Conservation (phyloP, 2,113 vertebrate genomes). For the Cololabis saira region DNA sequence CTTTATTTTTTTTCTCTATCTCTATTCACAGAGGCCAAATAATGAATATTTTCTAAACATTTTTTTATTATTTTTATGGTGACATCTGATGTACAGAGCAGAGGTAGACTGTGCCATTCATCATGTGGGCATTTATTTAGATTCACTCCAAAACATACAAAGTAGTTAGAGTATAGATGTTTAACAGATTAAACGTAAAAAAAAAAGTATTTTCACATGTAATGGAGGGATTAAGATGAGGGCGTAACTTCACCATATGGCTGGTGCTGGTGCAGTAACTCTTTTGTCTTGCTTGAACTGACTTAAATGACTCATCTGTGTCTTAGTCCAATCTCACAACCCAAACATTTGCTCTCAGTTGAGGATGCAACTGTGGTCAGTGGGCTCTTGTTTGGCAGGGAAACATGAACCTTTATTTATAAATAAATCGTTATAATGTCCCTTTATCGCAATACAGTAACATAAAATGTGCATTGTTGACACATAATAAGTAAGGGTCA, state of each 20-base stretch:
- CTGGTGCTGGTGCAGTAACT: constrained; percentile 9
- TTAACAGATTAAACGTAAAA: constrained; percentile 24
- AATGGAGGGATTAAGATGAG: constrained; percentile 1
- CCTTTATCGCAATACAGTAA: neutral
- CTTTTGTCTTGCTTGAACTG: constrained; percentile 12
- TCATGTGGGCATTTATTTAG: constrained; percentile 31
- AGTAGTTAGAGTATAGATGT: constrained; percentile 6
- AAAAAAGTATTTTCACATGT: constrained; percentile 37
- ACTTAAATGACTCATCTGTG: constrained; percentile 36
- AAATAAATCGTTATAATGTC: constrained; percentile 1
- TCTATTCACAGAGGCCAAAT: constrained; percentile 29
- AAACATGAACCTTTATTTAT: neutral
- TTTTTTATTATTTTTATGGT: constrained; percentile 42
- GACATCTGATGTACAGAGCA: constrained; percentile 40
- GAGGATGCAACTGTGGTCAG: neutral
- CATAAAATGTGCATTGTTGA: neutral
- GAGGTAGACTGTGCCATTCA: constrained; percentile 30
- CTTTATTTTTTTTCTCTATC: constrained; percentile 1
- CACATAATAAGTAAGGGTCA: neutral
- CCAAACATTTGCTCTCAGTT: constrained; percentile 3
- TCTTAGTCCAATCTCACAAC: constrained; percentile 15
- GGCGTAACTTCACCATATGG: neutral
- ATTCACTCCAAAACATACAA: constrained; percentile 22
- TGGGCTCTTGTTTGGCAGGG: neutral
- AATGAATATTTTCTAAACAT: constrained; percentile 41